Evolutionary conservation across 2,888 invertebrate species (phyloP).

Genomic region (Agrochola litura): DNA sequence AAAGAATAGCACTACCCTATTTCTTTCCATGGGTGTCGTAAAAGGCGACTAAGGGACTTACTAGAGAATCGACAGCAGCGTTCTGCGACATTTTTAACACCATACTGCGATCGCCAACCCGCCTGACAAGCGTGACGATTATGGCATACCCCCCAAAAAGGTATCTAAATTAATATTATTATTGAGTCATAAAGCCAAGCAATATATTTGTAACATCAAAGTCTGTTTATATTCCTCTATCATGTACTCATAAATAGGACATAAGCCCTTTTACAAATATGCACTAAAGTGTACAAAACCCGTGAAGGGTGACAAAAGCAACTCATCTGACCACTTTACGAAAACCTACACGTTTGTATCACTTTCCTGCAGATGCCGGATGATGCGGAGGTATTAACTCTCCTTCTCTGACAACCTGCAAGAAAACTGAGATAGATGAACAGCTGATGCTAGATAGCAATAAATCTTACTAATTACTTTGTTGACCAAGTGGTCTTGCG

Average conservation of each 20-base stretch:
- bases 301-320: background rate
- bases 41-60: too few relatives aligned
- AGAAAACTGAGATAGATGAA: constrained; percentile 23
- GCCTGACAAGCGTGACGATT: too few relatives aligned
- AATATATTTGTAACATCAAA: background rate
- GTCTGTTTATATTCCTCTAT: background rate
- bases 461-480: constrained; percentile 1
- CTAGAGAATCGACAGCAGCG: too few relatives aligned
- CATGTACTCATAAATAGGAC: background rate
- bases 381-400: constrained; percentile 30
- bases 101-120: too few relatives aligned
- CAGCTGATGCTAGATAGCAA: constrained; percentile 16
- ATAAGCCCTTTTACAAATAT: too few relatives aligned
- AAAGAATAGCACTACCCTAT: too few relatives aligned
- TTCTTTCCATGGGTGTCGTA: too few relatives aligned
- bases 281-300: background rate
- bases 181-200: background rate
- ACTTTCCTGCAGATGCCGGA: constrained; percentile 14
- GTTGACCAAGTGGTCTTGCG: background rate
- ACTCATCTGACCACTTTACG: background rate
- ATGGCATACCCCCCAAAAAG: too few relatives aligned
- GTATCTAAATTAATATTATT: background rate
- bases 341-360: background rate
- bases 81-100: too few relatives aligned
- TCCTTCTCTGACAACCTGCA: constrained; percentile 16